phyloP scores from a whole-genome alignment of 1,140 invertebrate genomes.

The Battus philenor region DNA sequence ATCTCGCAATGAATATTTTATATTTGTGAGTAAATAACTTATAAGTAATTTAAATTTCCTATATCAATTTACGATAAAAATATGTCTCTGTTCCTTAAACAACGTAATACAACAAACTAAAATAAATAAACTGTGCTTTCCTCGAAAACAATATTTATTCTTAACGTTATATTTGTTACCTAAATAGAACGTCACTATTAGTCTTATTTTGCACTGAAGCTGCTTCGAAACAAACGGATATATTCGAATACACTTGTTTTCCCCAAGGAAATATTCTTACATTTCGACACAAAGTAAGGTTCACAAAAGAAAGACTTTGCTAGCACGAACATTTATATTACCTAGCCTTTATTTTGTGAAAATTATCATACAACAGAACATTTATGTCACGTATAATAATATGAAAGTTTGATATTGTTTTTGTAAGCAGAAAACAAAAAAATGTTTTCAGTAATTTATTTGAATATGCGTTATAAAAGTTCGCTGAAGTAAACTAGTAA shows the following conservation, averaged over 20 bases:
- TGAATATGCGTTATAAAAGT: conserved; percentile 1
- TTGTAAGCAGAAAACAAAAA: no score
- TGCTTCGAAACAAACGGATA: conserved; percentile 8
- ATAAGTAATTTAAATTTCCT: no score
- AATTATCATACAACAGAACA: conserved; percentile 9
- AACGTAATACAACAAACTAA: no score
- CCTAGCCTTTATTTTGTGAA: conserved; percentile 13
- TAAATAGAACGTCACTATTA: neutral
- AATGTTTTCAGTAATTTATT: conserved; percentile 3
- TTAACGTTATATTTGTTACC: no score
- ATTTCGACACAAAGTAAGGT: conserved; percentile 15
- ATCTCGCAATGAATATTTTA: no score
- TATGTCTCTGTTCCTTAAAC: no score
- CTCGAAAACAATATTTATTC: no score
- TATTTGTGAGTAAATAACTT: no score
- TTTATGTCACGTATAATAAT: neutral
- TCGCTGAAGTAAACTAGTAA: no score
- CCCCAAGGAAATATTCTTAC: conserved; percentile 15
- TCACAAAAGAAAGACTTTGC: conserved; percentile 15
- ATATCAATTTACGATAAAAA: no score
- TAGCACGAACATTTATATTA: conserved; percentile 8
- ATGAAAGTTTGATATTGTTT: neutral
- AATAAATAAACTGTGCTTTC: no score
- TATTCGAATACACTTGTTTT: conserved; percentile 15
- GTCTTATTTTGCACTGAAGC: conserved; percentile 8